Conservation (phyloP, 1,140 invertebrate species). For the Micrasema longulum region DNA sequence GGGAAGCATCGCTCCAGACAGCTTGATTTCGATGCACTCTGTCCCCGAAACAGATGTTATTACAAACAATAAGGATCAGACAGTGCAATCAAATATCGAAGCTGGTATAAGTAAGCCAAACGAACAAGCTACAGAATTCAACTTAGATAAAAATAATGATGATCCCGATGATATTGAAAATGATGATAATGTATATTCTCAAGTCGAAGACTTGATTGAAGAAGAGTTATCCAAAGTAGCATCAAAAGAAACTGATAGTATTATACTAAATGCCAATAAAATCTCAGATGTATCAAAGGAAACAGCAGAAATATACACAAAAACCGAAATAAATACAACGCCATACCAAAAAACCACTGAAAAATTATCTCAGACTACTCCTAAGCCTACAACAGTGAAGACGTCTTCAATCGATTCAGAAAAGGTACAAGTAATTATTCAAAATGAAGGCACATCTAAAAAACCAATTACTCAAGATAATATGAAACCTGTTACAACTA, state of each 20-base stretch:
- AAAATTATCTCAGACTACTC: constrained; percentile 6
- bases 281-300: neutral
- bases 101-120: neutral
- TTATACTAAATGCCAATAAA: neutral
- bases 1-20: constrained; percentile 71
- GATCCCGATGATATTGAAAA: constrained; percentile 49
- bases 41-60: constrained; percentile 70
- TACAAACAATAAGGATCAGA: constrained; percentile 55
- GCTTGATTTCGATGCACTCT: constrained; percentile 65
- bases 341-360: neutral
- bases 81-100: constrained; percentile 4
- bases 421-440: constrained; percentile 2
- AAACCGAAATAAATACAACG: constrained; percentile 3
- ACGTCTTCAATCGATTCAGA: constrained; percentile 22
- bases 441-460: constrained; percentile 7
- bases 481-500: neutral
- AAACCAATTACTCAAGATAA: neutral
- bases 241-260: constrained; percentile 35
- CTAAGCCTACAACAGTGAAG: constrained; percentile 12
- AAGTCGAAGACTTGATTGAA: constrained; percentile 34
- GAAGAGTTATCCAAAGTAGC: constrained; percentile 17
- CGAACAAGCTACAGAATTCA: constrained; percentile 2
- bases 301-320: neutral
- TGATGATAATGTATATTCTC: constrained; percentile 2
- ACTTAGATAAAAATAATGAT: constrained; percentile 45